Evolutionary conservation across 2,797 vertebrate species (phyloP), one percentile per base, ranked within the genome.

Genomic region (Peromyscus eremicus): DNA sequence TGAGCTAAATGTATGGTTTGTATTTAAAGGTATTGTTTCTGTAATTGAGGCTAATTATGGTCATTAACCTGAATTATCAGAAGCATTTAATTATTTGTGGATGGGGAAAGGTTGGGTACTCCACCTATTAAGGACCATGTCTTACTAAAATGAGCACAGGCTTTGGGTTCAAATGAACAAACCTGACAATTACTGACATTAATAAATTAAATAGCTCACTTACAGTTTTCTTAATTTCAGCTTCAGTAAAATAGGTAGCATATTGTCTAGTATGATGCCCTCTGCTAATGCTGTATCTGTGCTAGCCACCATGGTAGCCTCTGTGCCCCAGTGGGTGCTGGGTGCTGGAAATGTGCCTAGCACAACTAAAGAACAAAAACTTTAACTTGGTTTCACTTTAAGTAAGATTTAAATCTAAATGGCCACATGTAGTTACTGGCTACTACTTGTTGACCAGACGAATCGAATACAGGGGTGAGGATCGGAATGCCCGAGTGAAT

Each of bases 61-160:
- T 55, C n/a, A 90, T 94, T 96, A 93, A 92, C 94, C 81, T 95
- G 87, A 32, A 89, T 77, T 92, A 93, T 91, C 95, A 92, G 62
- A 82, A 96, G 68, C 12, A 82, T 71, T 89, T 89, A 84, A 81
- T 43, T 91, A 43, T 75, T 93, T 94, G 87, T 88, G 76, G 32
- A 43, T 84, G 23, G 23, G n/a, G 13, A 21, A 94, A 23, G 16
- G 2, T 86, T 91, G 40, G 37, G 9, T 85, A 25, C 1, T 46
- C 29, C 8, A 66, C 37, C 82, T 84, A 2, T n/a, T 83, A 92
- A 94, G 40, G 37, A 96, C 23, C 29, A 60, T 84, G 84, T 55
- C 55, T 52, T 92, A 70, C 86, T 95, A 84, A n/a, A 93, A n/a
- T 86, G 82, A 87, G 25, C 49, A 92, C 6, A 80, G 64, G 12